A percentile compares a stretch with the other conserved stretches of the same genome.
Evolutionary conservation across 92 coral and sea anemone genomes (phyloP).

Genomic region (Parazoanthus swiftii): DNA sequence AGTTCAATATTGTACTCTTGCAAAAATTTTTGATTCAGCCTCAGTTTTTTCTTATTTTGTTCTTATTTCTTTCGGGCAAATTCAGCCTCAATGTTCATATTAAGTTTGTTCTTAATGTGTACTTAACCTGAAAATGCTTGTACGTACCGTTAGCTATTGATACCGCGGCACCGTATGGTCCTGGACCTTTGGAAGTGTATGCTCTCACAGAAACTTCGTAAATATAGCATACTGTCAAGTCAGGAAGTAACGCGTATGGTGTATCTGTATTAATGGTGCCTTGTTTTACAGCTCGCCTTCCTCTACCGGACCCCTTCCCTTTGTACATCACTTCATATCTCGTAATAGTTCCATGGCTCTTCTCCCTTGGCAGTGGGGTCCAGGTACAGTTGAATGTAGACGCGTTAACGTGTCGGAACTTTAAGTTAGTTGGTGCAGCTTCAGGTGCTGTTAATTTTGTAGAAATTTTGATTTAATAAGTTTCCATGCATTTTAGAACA

Average conservation of each 20-base stretch:
- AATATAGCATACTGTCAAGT: neutral
- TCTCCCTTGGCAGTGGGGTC: conserved; percentile 28
- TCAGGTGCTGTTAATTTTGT: neutral
- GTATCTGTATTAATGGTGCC: neutral
- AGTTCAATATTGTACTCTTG: too few relatives aligned
- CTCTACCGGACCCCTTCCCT: neutral
- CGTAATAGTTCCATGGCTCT: conserved; percentile 14
- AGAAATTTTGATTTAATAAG: too few relatives aligned
- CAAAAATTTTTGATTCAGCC: too few relatives aligned
- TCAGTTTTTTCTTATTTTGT: too few relatives aligned
- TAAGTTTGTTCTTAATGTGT: too few relatives aligned
- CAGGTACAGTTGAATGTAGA: conserved; percentile 15
- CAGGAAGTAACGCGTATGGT: conserved; percentile 4
- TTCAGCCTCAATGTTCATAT: too few relatives aligned
- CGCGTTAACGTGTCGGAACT: conserved; percentile 15
- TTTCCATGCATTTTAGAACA: neutral
- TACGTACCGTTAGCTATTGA: conserved; percentile 19
- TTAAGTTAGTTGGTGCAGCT: conserved; percentile 14
- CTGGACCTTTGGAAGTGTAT: neutral
- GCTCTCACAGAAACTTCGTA: conserved; percentile 23
- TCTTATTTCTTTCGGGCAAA: too few relatives aligned
- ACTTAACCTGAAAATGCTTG: too few relatives aligned
- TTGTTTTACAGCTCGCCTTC: neutral
- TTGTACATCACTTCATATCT: neutral
- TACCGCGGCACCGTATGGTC: neutral